Evolutionary conservation across 1,140 invertebrate species (phyloP).

Genomic region (Zaprionus inermis): DNA sequence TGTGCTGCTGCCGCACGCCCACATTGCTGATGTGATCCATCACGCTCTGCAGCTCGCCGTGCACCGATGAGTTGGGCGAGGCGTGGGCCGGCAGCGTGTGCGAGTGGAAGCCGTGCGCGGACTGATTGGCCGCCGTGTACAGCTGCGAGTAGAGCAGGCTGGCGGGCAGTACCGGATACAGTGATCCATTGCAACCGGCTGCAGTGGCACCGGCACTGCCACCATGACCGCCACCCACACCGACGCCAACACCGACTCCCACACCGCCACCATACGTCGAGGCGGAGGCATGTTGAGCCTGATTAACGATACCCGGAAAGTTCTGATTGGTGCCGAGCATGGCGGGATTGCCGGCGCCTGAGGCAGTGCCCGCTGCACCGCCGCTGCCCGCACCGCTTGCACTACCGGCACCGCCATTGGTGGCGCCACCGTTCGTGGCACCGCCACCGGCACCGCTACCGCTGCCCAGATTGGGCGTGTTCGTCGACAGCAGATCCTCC

Average conservation of each 20-base stretch:
- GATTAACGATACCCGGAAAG: conserved; percentile 78
- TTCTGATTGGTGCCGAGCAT: conserved; percentile 79
- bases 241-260: conserved; percentile 44
- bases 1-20: conserved; percentile 85
- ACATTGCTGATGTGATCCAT: conserved; percentile 89
- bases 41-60: conserved; percentile 88
- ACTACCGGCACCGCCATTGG: conserved; percentile 87
- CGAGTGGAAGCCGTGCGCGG: conserved; percentile 89
- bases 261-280: conserved; percentile 54
- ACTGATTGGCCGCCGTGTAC: conserved; percentile 91
- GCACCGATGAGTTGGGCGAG: conserved; percentile 86
- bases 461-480: conserved; percentile 84
- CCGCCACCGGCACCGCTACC: conserved; percentile 84
- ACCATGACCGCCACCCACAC: conserved; percentile 64
- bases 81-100: conserved; percentile 87
- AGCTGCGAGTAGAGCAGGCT: conserved; percentile 93
- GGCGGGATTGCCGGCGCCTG: conserved; percentile 86
- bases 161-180: conserved; percentile 90
- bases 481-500: conserved; percentile 88
- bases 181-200: conserved; percentile 87
- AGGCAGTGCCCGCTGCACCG: conserved; percentile 84
- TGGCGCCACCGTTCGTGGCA: conserved; percentile 83
- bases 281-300: conserved; percentile 75
- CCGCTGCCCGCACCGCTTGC: conserved; percentile 87
- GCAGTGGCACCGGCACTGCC: conserved; percentile 57